phyloP scores from a whole-genome alignment of 2,888 invertebrate genomes.

The Acleris holmiana region DNA sequence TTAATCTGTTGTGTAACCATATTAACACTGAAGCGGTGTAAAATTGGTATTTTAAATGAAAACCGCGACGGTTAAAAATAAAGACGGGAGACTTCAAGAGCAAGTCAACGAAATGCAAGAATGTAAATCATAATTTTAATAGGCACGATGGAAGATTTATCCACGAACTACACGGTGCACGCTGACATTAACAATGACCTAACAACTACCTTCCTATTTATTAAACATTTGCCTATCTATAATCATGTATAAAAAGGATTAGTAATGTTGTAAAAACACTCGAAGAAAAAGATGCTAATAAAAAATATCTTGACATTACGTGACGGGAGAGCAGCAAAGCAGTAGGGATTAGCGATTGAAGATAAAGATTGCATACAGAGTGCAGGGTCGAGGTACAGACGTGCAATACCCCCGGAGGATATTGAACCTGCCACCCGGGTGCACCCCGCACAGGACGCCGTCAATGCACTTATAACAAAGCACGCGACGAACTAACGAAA shows the following conservation, averaged over 20 bases:
- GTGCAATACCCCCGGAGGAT: constrained; percentile 40
- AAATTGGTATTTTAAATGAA: too few relatives aligned
- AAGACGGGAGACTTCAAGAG: too few relatives aligned
- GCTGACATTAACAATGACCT: too few relatives aligned
- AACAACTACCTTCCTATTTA: too few relatives aligned
- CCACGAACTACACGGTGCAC: too few relatives aligned
- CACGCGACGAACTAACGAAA: constrained; percentile 5
- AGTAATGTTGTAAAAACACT: background rate
- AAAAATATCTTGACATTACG: background rate
- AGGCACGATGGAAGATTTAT: too few relatives aligned
- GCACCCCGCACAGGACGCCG: constrained; percentile 26
- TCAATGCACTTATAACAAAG: constrained; percentile 24
- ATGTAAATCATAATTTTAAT: too few relatives aligned
- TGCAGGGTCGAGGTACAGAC: constrained; percentile 37
- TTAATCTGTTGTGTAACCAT: constrained; percentile 17
- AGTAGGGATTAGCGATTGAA: constrained; percentile 30
- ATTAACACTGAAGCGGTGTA: too few relatives aligned
- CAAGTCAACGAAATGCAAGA: too few relatives aligned
- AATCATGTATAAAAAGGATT: too few relatives aligned
- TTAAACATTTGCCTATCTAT: too few relatives aligned
- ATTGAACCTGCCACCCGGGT: constrained; percentile 40
- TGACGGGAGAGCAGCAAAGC: constrained; percentile 10
- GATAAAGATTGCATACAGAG: constrained; percentile 37
- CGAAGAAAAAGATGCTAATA: background rate
- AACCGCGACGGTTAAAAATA: too few relatives aligned